Conservation (phyloP, 2,888 invertebrate genomes). For the Torymus texanus region DNA sequence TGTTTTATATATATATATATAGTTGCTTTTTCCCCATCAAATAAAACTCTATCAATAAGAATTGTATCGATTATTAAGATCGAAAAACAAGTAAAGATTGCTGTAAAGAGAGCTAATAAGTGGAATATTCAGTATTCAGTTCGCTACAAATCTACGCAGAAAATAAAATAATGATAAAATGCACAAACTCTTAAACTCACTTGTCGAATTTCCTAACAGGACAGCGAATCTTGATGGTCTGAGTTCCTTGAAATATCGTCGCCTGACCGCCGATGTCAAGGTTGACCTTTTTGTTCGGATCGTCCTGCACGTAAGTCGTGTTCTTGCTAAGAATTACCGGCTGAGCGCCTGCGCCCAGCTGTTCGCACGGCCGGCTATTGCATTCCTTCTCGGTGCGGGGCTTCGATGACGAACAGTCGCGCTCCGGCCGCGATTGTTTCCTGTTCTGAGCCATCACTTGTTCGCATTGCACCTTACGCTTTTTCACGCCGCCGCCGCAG, state of each 20-base stretch:
- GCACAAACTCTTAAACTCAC: constrained; percentile 62
- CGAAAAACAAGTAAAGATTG: too few relatives aligned
- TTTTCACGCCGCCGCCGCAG: constrained; percentile 95
- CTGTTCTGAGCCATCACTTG: constrained; percentile 96
- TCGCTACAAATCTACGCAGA: too few relatives aligned
- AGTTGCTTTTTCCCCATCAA: too few relatives aligned
- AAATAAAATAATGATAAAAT: too few relatives aligned
- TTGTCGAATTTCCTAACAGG: constrained; percentile 87
- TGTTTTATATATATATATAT: too few relatives aligned
- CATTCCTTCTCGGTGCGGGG: constrained; percentile 89
- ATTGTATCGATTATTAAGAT: too few relatives aligned
- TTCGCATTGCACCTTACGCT: constrained; percentile 88
- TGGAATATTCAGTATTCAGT: too few relatives aligned
- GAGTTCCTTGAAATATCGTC: constrained; percentile 90
- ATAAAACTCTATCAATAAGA: too few relatives aligned
- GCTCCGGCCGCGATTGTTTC: constrained; percentile 85
- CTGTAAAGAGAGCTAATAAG: too few relatives aligned
- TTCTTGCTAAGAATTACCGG: constrained; percentile 88
- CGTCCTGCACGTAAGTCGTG: constrained; percentile 87
- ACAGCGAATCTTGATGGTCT: constrained; percentile 93
- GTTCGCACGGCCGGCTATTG: constrained; percentile 85
- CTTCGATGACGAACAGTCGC: constrained; percentile 85
- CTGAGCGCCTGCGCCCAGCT: constrained; percentile 82
- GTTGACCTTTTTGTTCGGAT: constrained; percentile 85
- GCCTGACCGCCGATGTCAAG: constrained; percentile 94